phyloP scores from a whole-genome alignment of 2,797 vertebrate genomes.

The Eidolon dupreanum region DNA sequence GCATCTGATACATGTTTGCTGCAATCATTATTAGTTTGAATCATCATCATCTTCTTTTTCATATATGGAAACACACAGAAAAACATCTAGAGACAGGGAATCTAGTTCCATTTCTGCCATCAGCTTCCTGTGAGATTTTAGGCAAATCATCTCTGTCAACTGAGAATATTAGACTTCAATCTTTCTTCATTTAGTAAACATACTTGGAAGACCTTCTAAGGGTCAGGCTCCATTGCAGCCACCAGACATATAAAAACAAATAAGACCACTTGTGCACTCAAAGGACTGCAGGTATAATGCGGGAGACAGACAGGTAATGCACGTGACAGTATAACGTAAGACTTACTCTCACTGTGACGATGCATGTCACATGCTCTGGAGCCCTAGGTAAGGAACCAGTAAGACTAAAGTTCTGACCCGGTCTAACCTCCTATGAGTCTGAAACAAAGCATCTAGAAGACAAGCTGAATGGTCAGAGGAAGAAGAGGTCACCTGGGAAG shows the following conservation, averaged over 20 bases:
- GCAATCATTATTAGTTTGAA: not conserved
- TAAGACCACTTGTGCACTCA: not conserved
- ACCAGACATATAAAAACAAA: not conserved
- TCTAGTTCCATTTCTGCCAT: conserved; percentile 9
- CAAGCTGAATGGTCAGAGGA: too few species aligned
- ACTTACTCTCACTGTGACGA: not conserved
- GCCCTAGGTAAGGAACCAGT: not conserved
- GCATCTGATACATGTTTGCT: not conserved
- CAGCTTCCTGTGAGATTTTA: not conserved
- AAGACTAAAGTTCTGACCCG: not conserved
- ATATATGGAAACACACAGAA: not conserved
- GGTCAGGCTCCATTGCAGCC: not conserved
- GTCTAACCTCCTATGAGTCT: not conserved
- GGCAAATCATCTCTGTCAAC: not conserved
- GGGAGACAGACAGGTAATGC: not conserved
- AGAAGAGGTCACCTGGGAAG: not conserved
- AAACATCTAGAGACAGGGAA: not conserved
- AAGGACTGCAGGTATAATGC: not conserved
- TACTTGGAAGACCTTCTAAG: not conserved
- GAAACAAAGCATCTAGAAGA: not conserved
- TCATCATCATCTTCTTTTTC: not conserved
- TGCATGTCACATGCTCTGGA: not conserved
- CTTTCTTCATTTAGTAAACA: not conserved
- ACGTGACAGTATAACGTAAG: not conserved
- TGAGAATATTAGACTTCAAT: not conserved